Evolutionary conservation across 1,140 invertebrate species (phyloP).

Genomic region (Antheraea pernyi): DNA sequence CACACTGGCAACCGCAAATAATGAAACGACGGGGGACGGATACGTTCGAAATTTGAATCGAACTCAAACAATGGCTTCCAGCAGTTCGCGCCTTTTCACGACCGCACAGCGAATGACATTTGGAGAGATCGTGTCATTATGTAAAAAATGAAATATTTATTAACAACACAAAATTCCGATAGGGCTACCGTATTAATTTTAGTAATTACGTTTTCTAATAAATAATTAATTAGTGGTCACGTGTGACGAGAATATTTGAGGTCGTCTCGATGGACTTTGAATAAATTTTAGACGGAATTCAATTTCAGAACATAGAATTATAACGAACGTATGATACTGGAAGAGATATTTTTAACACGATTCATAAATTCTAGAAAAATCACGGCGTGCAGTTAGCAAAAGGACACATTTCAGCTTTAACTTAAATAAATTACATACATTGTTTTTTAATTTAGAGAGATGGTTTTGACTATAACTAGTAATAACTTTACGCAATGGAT

Average conservation of each 20-base stretch:
- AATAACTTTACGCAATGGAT: too few species aligned
- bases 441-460: too few species aligned
- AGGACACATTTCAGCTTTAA: too few species aligned
- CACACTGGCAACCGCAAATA: slow-evolving; percentile 65
- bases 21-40: slow-evolving; percentile 59
- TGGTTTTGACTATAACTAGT: too few species aligned
- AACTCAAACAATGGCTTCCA: slow-evolving; percentile 60
- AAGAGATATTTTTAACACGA: too few species aligned
- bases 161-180: slow-evolving; percentile 12
- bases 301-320: too few species aligned
- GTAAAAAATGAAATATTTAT: slow-evolving; percentile 1
- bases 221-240: slow-evolving; percentile 14
- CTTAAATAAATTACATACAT: too few species aligned
- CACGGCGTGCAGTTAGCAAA: too few species aligned
- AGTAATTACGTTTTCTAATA: slow-evolving; percentile 1
- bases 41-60: slow-evolving; percentile 63
- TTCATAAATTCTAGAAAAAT: too few species aligned
- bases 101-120: slow-evolving; percentile 60
- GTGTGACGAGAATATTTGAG: slow-evolving; percentile 23
- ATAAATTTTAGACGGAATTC: background rate
- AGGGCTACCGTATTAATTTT: slow-evolving; percentile 58
- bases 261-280: background rate
- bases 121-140: slow-evolving; percentile 33
- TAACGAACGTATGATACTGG: too few species aligned
- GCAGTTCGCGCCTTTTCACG: slow-evolving; percentile 60